Evolutionary conservation across 2,113 vertebrate genomes (phyloP).

Genomic region (Grallaria varia): DNA sequence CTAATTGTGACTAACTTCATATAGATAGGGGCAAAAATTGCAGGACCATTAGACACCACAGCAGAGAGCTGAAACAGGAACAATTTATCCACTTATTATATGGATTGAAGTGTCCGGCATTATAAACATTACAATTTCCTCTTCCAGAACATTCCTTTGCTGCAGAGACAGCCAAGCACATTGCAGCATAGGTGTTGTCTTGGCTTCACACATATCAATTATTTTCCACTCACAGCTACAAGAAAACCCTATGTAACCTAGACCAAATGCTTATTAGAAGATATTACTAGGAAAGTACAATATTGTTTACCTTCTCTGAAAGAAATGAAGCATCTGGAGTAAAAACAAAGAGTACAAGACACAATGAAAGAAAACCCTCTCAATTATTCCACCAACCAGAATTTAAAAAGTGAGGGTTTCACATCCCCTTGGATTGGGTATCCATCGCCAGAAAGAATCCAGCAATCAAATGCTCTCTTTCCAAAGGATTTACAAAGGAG

Average conservation of each 20-base stretch:
- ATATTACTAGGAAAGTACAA: background rate
- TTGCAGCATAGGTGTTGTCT: background rate
- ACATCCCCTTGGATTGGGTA: background rate
- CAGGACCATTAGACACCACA: background rate
- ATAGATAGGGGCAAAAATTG: accelerated
- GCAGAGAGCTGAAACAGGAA: background rate
- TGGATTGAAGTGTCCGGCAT: background rate
- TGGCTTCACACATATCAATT: background rate
- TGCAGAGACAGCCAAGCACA: background rate
- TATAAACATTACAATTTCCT: background rate
- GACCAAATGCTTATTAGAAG: background rate
- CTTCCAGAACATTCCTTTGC: background rate
- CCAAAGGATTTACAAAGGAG: background rate
- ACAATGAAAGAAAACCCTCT: background rate
- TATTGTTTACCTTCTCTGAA: background rate
- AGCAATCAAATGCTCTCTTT: background rate
- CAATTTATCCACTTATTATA: background rate
- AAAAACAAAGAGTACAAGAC: background rate
- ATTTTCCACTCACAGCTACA: background rate
- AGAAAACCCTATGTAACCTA: background rate
- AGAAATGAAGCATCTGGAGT: background rate
- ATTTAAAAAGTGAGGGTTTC: background rate
- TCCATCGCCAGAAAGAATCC: background rate
- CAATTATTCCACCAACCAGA: background rate
- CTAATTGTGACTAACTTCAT: background rate